Evolutionary conservation across 2,888 invertebrate species (phyloP).

Genomic region (Stegophylla sp.): DNA sequence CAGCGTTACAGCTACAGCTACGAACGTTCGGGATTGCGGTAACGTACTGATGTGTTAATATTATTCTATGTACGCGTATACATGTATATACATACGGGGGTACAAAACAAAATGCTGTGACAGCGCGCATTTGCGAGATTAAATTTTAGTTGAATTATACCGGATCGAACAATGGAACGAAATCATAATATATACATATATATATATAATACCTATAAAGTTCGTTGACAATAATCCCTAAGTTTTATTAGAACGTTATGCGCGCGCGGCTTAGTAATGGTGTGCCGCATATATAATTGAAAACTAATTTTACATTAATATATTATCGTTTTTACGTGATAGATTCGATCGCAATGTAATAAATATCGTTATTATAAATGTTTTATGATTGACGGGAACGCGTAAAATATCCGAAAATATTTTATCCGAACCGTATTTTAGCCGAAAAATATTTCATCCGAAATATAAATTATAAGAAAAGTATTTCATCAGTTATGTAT

Average conservation of each 20-base stretch:
- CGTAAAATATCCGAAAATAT: no score
- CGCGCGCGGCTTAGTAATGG: not conserved
- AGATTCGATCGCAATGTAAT: not conserved
- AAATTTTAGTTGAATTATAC: constrained; percentile 32
- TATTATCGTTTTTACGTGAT: no score
- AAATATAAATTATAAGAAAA: no score
- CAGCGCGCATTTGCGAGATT: constrained; percentile 28
- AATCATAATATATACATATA: not conserved
- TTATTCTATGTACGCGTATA: not conserved
- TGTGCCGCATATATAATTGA: not conserved
- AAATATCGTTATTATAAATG: no score
- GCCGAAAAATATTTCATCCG: no score
- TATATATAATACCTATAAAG: constrained; percentile 10
- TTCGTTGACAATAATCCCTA: constrained; percentile 20
- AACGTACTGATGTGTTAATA: constrained; percentile 20
- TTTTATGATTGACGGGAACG: no score
- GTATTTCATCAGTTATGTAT: no score
- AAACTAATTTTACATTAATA: constrained; percentile 1
- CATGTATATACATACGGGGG: not conserved
- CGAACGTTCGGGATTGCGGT: constrained; percentile 12
- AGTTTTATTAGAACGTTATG: not conserved
- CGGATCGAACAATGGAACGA: constrained; percentile 16
- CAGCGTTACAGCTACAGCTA: not conserved
- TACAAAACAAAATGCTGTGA: constrained; percentile 3
- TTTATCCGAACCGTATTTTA: no score